A percentile compares a stretch with the other conserved stretches of the same genome.
phyloP scores from a whole-genome alignment of 2,113 vertebrate genomes.

The Piaya cayana region DNA sequence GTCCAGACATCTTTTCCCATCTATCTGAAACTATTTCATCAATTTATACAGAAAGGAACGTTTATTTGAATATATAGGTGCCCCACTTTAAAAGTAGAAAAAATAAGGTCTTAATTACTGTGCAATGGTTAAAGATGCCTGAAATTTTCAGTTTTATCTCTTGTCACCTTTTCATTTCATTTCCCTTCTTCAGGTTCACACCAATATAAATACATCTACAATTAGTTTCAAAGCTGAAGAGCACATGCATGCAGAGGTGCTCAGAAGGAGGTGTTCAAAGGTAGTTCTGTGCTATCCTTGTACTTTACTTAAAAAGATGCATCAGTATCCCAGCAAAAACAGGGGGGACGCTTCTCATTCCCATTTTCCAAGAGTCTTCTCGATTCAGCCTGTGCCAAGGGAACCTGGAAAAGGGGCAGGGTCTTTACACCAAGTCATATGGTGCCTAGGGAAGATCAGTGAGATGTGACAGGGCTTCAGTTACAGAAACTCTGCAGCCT shows the following conservation, averaged over 20 bases:
- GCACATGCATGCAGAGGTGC: background rate
- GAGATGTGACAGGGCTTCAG: background rate
- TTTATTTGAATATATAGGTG: background rate
- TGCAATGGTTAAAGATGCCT: background rate
- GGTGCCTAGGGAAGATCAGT: background rate
- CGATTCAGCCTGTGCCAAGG: background rate
- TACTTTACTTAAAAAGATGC: background rate
- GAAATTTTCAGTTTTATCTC: background rate
- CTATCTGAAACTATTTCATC: background rate
- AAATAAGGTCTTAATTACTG: background rate
- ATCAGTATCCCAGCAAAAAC: background rate
- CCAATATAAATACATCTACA: background rate
- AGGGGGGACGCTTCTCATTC: accelerated
- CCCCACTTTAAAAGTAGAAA: background rate
- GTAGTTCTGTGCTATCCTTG: background rate
- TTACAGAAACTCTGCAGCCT: background rate
- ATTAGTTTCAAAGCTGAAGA: background rate
- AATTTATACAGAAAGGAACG: background rate
- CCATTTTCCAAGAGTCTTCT: background rate
- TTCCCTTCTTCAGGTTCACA: background rate
- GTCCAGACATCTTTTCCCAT: background rate
- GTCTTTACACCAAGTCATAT: background rate
- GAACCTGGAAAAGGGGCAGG: background rate
- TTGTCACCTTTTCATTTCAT: background rate
- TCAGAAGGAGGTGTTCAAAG: background rate